These are phyloP conservation scores for Amphipoea oculea DNA, from an alignment of 2,888 invertebrate species.

Conservation along the genomic window DNA sequence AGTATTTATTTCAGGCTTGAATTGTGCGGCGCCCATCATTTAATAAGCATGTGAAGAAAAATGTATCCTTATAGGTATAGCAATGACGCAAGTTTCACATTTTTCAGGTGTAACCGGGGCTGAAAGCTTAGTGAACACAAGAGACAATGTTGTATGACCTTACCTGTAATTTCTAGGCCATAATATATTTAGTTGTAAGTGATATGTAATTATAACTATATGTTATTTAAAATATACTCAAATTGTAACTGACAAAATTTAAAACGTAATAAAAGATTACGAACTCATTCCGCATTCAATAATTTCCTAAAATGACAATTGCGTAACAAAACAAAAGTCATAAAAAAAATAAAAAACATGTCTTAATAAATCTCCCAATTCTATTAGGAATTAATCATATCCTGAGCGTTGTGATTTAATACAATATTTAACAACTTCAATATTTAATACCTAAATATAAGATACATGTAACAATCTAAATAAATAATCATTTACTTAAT, in stretches of 20 bases:
- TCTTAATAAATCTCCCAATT: neutral
- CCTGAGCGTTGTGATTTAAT: slow-evolving; percentile 3
- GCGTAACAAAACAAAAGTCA: neutral
- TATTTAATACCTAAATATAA: slow-evolving; percentile 2
- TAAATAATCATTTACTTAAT: slow-evolving; percentile 40
- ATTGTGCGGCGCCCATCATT: neutral
- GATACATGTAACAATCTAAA: slow-evolving; percentile 21
- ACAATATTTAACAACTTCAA: slow-evolving; percentile 25
- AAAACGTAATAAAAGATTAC: slow-evolving; percentile 33
- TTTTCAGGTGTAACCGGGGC: slow-evolving; percentile 79
- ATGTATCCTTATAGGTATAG: neutral
- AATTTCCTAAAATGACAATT: neutral
- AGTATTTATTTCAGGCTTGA: slow-evolving; percentile 26
- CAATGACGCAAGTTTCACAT: slow-evolving; percentile 42
- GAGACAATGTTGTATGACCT: slow-evolving; percentile 75
- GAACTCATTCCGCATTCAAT: slow-evolving; percentile 27
- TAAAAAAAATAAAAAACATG: neutral
- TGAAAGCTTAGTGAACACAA: slow-evolving; percentile 78
- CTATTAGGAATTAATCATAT: slow-evolving; percentile 11
- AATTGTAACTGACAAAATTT: slow-evolving; percentile 27
- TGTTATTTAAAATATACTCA: slow-evolving; percentile 43
- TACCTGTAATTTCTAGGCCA: slow-evolving; percentile 2
- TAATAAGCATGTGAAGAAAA: slow-evolving; percentile 22
- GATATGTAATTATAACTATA: slow-evolving; percentile 36
- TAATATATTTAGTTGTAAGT: slow-evolving; percentile 25